These are phyloP conservation scores for Malurus melanocephalus DNA, from an alignment of 2,113 vertebrate species.

Conservation along the genomic window DNA sequence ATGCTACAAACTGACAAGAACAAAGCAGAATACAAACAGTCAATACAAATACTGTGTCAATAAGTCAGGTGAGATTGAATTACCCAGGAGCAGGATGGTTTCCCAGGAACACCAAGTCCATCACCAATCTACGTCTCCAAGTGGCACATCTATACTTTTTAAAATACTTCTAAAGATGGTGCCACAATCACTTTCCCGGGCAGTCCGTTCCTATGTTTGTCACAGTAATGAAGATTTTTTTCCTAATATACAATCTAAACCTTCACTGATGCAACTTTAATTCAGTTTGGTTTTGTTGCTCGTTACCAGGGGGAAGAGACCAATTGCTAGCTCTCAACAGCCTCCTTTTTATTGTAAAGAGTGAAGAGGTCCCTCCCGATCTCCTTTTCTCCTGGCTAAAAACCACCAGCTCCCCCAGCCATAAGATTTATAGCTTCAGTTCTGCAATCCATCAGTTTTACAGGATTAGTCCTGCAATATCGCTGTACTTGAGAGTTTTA, in stretches of 20 bases:
- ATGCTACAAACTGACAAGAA: not conserved
- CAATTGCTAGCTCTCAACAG: rapidly evolving
- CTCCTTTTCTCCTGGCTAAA: not conserved
- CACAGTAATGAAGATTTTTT: not conserved
- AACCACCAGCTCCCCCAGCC: rapidly evolving
- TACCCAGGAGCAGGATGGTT: not conserved
- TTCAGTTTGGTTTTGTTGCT: not conserved
- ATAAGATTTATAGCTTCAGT: not conserved
- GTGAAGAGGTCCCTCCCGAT: rapidly evolving
- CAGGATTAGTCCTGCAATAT: conserved; percentile 16
- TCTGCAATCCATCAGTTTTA: conserved; percentile 23
- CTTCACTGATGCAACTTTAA: rapidly evolving
- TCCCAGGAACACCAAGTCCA: not conserved
- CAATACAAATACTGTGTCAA: not conserved
- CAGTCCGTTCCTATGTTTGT: not conserved
- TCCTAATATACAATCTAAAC: not conserved
- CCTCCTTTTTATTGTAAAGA: not conserved
- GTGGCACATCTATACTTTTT: rapidly evolving
- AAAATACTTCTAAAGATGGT: not conserved
- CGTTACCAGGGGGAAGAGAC: not conserved
- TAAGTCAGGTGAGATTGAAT: not conserved
- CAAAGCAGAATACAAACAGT: not conserved
- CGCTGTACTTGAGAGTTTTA: not conserved
- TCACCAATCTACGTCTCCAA: not conserved
- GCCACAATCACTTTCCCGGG: not conserved